Evolutionary conservation across 2,888 invertebrate genomes (phyloP), one percentile per base, ranked within the genome.

Genomic region (Folsomia candida): DNA sequence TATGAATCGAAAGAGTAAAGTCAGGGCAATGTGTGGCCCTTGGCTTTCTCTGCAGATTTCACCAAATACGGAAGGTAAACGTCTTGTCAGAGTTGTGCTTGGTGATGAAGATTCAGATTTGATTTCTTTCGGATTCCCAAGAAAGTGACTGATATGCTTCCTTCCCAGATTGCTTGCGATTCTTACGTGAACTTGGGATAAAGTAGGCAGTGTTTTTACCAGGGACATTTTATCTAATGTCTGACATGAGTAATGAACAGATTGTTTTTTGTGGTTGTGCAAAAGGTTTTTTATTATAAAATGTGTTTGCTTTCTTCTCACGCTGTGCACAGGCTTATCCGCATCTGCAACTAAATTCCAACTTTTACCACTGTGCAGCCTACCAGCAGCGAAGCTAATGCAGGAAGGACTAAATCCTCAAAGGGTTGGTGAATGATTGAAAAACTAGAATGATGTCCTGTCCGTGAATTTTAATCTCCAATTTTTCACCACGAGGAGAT

Each of bases 131-230:
- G 22, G 54, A 54, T 54, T 51, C 61, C 28, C 20, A 57, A 74
- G 69, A 65, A 68, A 69, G 71, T 74, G 74, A 74, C 69, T 71
- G 74, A 74, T n/a, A n/a, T 74, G 69, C 63, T 62, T 67, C 71
- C 69, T 69, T 61, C 73, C 9, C 6, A n/a, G 57, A 20, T 57
- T 57, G 14, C 47, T 11, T 47, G 57, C 57, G n/a, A 20, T 57
- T 57, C n/a, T 9, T 11, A n/a, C 57, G 6, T 6, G 20, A 6
- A n/a, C 6, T 26, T 25, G 25, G 26, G 14, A 60, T 11, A 26
- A 57, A 9, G 18, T n/a, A n/a, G 3, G n/a, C 29, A 54, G 4
- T 61, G n/a, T 61, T 61, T 61, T 60, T 60, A 25, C 60, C 60
- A 28, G 28, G 61, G 4, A 18, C 20, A 20, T 20, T n/a, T 27